Conservation (phyloP, 2,113 vertebrate genomes). For the Petrocephalus zakoni region DNA sequence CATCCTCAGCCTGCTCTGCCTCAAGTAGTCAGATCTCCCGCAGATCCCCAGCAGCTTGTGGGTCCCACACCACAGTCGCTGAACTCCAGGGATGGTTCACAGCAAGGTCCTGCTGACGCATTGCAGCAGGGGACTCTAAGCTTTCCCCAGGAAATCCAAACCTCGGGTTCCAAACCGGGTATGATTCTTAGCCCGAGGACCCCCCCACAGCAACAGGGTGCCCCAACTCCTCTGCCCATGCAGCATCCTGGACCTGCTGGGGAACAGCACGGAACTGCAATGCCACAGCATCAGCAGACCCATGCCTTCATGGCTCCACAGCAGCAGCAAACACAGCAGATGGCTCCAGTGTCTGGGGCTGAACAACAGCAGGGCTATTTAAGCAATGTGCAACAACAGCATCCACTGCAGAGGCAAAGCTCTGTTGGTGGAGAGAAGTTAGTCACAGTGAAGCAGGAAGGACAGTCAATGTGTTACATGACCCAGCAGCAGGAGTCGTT, state of each 20-base stretch:
- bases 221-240: slow-evolving; percentile 50
- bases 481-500: slow-evolving; percentile 34
- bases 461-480: slow-evolving; percentile 51
- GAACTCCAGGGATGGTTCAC: slow-evolving; percentile 40
- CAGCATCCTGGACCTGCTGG: slow-evolving; percentile 46
- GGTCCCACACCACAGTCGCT: slow-evolving; percentile 49
- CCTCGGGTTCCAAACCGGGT: slow-evolving; percentile 50
- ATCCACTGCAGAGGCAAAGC: slow-evolving; percentile 58
- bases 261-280: slow-evolving; percentile 31
- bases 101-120: slow-evolving; percentile 45
- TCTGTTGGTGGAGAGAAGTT: slow-evolving; percentile 54
- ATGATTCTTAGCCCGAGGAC: slow-evolving; percentile 58
- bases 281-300: slow-evolving; percentile 18
- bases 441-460: slow-evolving; percentile 56
- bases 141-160: slow-evolving; percentile 47
- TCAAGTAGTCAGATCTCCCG: slow-evolving; percentile 44
- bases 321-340: slow-evolving; percentile 35
- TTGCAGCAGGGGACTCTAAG: slow-evolving; percentile 34
- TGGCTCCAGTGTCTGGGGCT: slow-evolving; percentile 38
- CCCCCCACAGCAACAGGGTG: slow-evolving; percentile 55
- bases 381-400: slow-evolving; percentile 44
- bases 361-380: slow-evolving; percentile 51
- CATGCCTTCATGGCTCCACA: slow-evolving; percentile 51
- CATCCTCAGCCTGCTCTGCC: slow-evolving; percentile 53
- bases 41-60: slow-evolving; percentile 2